These are phyloP conservation scores for Odontomyia ornata DNA, from an alignment of 2,888 invertebrate species.

Conservation along the genomic window DNA sequence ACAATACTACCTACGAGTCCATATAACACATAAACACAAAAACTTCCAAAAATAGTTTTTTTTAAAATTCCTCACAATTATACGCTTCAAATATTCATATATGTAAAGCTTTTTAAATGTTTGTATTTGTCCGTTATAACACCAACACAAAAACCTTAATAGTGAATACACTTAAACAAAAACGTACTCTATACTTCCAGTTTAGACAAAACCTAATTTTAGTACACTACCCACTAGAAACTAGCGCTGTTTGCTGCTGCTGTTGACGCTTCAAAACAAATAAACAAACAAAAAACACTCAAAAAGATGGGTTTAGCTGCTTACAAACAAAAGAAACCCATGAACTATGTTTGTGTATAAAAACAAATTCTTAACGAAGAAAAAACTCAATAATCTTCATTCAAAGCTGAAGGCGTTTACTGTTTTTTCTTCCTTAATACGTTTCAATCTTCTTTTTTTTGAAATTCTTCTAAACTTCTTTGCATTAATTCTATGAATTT, in stretches of 20 bases:
- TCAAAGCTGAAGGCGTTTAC: not conserved
- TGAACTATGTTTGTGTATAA: constrained; percentile 8
- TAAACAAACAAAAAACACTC: not conserved
- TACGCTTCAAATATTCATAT: not conserved
- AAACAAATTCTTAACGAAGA: not conserved
- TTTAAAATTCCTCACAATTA: not conserved
- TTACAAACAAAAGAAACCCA: constrained; percentile 26
- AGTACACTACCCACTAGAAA: constrained; percentile 11
- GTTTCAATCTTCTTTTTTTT: not conserved
- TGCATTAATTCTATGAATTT: constrained; percentile 7
- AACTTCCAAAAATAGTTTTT: not conserved
- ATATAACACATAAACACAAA: not conserved
- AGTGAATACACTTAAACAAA: not conserved
- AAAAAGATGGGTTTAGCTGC: constrained; percentile 39
- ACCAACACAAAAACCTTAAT: not conserved
- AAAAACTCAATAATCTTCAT: not conserved
- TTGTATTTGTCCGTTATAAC: not conserved
- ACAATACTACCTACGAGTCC: too few species aligned
- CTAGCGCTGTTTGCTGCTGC: constrained; percentile 5
- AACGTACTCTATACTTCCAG: not conserved
- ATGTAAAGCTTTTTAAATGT: not conserved
- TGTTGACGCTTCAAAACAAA: constrained; percentile 14
- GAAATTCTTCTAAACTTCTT: not conserved
- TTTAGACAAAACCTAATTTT: constrained; percentile 2
- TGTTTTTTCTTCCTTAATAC: not conserved